Percentiles rank a stretch among this genome's conserved stretches.
Conservation (phyloP, 2,113 vertebrate genomes). For the Cyprinus carpio region DNA sequence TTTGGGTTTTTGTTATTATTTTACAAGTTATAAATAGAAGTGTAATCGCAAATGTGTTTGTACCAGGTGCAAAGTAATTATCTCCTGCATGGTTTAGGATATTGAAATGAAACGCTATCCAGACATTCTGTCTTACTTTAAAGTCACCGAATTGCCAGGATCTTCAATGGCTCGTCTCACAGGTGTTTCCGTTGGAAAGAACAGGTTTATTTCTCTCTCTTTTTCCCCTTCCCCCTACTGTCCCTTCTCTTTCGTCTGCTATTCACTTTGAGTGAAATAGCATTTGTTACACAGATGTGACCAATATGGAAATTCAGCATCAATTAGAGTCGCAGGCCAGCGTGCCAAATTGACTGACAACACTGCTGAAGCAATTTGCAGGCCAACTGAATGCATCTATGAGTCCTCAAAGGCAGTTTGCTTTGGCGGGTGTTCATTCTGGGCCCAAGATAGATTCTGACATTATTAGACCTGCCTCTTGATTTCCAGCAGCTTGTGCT, state of each 20-base stretch:
- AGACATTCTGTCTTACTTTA: neutral
- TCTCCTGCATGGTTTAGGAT: neutral
- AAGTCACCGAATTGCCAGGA: neutral
- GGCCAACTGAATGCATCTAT: conserved; percentile 29
- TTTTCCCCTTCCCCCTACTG: neutral
- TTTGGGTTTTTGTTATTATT: neutral
- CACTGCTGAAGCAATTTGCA: conserved; percentile 29
- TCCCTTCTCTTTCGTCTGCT: neutral
- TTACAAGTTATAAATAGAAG: neutral
- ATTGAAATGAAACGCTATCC: conserved; percentile 5
- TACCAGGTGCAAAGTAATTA: conserved; percentile 24
- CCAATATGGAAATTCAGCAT: conserved; percentile 59
- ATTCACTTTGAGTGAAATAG: conserved; percentile 34
- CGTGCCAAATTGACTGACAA: conserved; percentile 45
- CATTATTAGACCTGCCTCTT: conserved; percentile 42
- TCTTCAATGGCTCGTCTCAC: conserved; percentile 1
- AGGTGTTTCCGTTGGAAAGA: conserved; percentile 33
- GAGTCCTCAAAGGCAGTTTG: conserved; percentile 36
- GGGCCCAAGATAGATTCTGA: conserved; percentile 32
- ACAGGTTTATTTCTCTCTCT: neutral
- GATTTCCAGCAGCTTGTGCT: conserved; percentile 12
- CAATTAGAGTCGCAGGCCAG: conserved; percentile 24
- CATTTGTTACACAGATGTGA: conserved; percentile 49
- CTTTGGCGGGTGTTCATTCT: conserved; percentile 26
- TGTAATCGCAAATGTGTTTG: conserved; percentile 3